These are phyloP conservation scores for Eumeta japonica DNA, from an alignment of 1,140 invertebrate genomes.

Conservation along the genomic window DNA sequence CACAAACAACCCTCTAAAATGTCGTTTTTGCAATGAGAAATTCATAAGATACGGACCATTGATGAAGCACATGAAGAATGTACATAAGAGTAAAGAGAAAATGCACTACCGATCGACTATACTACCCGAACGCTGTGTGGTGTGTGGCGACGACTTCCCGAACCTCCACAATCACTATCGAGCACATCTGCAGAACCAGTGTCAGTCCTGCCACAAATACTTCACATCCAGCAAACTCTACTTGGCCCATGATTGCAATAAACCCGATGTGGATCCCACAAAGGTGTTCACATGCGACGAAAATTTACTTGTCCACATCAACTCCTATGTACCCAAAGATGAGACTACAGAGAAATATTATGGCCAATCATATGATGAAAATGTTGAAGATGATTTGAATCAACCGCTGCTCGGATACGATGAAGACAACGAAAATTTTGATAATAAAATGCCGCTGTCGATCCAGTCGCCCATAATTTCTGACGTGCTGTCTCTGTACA, in stretches of 20 bases:
- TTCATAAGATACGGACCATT: constrained; percentile 50
- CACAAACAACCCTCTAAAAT: constrained; percentile 46
- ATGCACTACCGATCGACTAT: constrained; percentile 40
- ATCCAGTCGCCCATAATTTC: constrained; percentile 42
- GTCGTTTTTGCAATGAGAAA: constrained; percentile 40
- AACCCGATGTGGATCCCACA: constrained; percentile 35
- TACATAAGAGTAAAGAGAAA: constrained; percentile 42
- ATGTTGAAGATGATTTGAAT: constrained; percentile 18
- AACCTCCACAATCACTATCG: constrained; percentile 54
- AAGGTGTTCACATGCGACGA: constrained; percentile 42
- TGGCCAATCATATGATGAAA: constrained; percentile 28
- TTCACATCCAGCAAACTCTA: constrained; percentile 44
- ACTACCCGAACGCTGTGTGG: constrained; percentile 38
- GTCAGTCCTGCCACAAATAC: constrained; percentile 39
- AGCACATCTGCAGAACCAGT: constrained; percentile 43
- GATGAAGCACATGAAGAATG: constrained; percentile 40
- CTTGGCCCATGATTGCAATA: constrained; percentile 37
- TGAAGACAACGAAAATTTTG: constrained; percentile 12
- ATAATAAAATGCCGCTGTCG: constrained; percentile 11
- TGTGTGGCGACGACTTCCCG: constrained; percentile 44
- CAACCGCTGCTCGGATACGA: constrained; percentile 23
- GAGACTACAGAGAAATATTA: constrained; percentile 43
- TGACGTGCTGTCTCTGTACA: constrained; percentile 39
- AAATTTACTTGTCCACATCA: constrained; percentile 31
- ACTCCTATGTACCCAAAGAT: constrained; percentile 38